A percentile compares a stretch with the other conserved stretches of the same genome.
phyloP scores from a whole-genome alignment of 2,113 vertebrate species.

The Oncorhynchus mykiss region DNA sequence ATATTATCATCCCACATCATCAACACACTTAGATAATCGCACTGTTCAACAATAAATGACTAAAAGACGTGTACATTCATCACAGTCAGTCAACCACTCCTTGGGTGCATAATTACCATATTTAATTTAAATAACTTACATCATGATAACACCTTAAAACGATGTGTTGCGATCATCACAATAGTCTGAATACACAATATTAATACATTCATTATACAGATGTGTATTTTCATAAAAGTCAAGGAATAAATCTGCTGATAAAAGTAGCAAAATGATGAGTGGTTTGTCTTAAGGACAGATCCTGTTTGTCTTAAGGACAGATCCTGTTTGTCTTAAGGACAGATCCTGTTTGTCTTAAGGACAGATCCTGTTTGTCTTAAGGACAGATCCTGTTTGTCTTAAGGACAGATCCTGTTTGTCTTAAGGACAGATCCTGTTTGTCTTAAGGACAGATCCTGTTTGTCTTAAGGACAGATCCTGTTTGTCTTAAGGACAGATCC shows the following conservation, averaged over 20 bases:
- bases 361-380: no score
- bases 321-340: no score
- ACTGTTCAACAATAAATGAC: conserved; percentile 6
- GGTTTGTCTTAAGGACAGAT: not conserved
- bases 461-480: no score
- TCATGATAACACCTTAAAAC: conserved; percentile 57
- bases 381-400: no score
- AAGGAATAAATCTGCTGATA: not conserved
- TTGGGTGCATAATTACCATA: conserved; percentile 59
- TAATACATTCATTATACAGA: not conserved
- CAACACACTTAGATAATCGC: not conserved
- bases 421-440: no score
- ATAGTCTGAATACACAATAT: conserved; percentile 2
- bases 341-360: no score
- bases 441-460: no score
- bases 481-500: no score
- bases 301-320: no score
- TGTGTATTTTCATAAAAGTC: not conserved
- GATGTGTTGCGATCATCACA: conserved; percentile 39
- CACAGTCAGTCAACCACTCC: conserved; percentile 17
- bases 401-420: no score
- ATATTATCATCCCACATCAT: not conserved
- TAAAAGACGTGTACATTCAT: conserved; percentile 38
- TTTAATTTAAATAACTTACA: conserved; percentile 37
- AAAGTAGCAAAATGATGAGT: no score